A percentile compares a stretch with the other conserved stretches of the same genome.
These are phyloP conservation scores for Helleia helle DNA, from an alignment of 2,888 invertebrate species.

Conservation along the genomic window DNA sequence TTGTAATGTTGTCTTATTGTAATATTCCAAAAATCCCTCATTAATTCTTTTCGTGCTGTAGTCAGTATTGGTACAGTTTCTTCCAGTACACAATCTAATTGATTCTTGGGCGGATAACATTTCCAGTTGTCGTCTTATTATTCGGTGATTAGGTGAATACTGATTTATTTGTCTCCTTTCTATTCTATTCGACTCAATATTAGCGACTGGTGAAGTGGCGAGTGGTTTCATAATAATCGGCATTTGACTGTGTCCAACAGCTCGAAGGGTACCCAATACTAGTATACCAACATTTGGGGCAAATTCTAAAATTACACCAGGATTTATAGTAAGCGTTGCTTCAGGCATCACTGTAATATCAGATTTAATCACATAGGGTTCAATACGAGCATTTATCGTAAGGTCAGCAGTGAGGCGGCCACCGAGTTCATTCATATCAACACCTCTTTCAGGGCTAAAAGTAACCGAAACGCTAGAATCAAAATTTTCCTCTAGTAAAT, in stretches of 20 bases:
- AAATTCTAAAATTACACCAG: slow-evolving; percentile 94
- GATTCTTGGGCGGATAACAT: slow-evolving; percentile 72
- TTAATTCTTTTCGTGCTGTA: slow-evolving; percentile 64
- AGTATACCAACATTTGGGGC: slow-evolving; percentile 96
- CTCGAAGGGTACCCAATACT: slow-evolving; percentile 91
- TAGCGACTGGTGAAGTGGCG: slow-evolving; percentile 34
- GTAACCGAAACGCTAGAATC: slow-evolving; percentile 84
- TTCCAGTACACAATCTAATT: slow-evolving; percentile 85
- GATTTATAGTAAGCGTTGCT: slow-evolving; percentile 86
- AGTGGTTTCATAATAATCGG: slow-evolving; percentile 86
- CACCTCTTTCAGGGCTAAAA: slow-evolving; percentile 68
- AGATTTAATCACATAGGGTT: slow-evolving; percentile 85
- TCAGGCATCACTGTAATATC: slow-evolving; percentile 99
- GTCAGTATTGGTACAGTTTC: slow-evolving; percentile 77
- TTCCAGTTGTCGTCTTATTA: slow-evolving; percentile 70
- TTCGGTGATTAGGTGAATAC: slow-evolving; percentile 42
- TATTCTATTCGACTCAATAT: slow-evolving; percentile 47
- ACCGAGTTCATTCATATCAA: slow-evolving; percentile 81
- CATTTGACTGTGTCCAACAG: slow-evolving; percentile 82
- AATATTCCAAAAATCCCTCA: slow-evolving; percentile 95
- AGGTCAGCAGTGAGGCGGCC: slow-evolving; percentile 83
- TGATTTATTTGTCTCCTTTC: slow-evolving; percentile 51
- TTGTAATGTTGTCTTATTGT: slow-evolving; percentile 94
- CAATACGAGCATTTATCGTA: slow-evolving; percentile 74
- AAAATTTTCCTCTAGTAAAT: slow-evolving; percentile 83